Evolutionary conservation across 2,113 vertebrate species (phyloP).

Genomic region (Pterophyllum scalare): DNA sequence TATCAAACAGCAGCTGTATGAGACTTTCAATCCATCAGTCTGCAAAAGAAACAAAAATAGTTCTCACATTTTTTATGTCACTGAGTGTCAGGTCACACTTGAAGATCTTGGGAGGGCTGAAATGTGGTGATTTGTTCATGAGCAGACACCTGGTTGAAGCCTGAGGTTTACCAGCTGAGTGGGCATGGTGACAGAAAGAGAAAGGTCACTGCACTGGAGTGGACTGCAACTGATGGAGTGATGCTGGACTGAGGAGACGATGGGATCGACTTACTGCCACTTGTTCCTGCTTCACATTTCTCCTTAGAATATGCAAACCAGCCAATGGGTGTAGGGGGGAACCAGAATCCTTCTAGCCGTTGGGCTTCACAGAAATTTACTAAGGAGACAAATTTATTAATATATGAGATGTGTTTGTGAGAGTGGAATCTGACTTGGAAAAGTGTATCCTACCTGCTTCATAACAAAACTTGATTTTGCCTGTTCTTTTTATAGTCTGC

Average conservation of each 20-base stretch:
- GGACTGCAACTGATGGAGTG: background rate
- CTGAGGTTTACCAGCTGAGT: constrained; percentile 25
- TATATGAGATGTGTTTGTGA: background rate
- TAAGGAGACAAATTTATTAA: background rate
- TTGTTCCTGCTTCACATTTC: background rate
- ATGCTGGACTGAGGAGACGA: background rate
- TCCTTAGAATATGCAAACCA: constrained; percentile 48
- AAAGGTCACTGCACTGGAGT: background rate
- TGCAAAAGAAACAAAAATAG: background rate
- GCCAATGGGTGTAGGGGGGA: background rate
- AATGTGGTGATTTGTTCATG: background rate
- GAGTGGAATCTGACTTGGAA: background rate
- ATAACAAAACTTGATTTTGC: background rate
- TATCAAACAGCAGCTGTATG: background rate
- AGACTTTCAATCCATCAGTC: background rate
- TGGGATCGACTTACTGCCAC: constrained; percentile 20
- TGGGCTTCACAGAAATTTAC: constrained; percentile 16
- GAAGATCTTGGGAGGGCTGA: background rate
- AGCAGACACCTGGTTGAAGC: constrained; percentile 38
- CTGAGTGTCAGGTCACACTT: constrained; percentile 47
- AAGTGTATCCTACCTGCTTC: background rate
- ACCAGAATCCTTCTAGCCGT: accelerated
- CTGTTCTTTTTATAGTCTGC: background rate
- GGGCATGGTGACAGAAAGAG: background rate
- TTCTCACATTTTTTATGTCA: constrained; percentile 38